Percentiles rank a stretch among this genome's conserved stretches.
Conservation (phyloP, 1,140 invertebrate species). For the Dreissena rostriformis region DNA sequence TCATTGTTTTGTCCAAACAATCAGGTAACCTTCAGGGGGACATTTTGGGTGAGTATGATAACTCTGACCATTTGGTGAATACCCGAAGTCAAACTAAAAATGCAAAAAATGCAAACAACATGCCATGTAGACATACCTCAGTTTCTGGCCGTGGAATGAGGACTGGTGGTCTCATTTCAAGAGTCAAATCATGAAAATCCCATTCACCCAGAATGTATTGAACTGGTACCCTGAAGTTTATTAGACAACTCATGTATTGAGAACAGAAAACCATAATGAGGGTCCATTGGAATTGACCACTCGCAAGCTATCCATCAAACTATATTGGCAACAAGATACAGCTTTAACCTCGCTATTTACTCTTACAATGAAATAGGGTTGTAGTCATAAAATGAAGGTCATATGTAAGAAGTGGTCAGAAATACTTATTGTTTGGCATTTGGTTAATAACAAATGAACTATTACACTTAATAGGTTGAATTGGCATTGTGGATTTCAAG, state of each 20-base stretch:
- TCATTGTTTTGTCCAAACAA: too few species aligned
- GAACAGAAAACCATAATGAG: background rate
- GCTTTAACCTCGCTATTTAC: background rate
- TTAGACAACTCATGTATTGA: background rate
- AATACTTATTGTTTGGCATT: too few species aligned
- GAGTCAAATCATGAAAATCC: constrained; percentile 87
- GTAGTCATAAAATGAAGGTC: too few species aligned
- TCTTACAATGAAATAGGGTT: too few species aligned
- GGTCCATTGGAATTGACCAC: background rate
- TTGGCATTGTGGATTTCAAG: too few species aligned
- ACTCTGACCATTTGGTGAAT: background rate
- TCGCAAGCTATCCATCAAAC: background rate
- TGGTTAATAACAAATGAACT: too few species aligned
- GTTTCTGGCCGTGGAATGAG: constrained; percentile 90
- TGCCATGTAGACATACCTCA: constrained; percentile 81
- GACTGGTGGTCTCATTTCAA: constrained; percentile 86
- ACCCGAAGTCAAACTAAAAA: too few species aligned
- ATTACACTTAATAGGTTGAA: too few species aligned
- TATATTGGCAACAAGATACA: background rate
- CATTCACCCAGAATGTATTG: constrained; percentile 89
- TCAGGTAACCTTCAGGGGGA: too few species aligned
- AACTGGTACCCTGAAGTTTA: constrained; percentile 82
- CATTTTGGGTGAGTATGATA: too few species aligned
- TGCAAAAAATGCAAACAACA: background rate
- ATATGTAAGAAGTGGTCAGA: too few species aligned